Conservation (phyloP, 37 sponge, comb jelly and placozoan genomes). For the Diacarnus erythraeanus region DNA sequence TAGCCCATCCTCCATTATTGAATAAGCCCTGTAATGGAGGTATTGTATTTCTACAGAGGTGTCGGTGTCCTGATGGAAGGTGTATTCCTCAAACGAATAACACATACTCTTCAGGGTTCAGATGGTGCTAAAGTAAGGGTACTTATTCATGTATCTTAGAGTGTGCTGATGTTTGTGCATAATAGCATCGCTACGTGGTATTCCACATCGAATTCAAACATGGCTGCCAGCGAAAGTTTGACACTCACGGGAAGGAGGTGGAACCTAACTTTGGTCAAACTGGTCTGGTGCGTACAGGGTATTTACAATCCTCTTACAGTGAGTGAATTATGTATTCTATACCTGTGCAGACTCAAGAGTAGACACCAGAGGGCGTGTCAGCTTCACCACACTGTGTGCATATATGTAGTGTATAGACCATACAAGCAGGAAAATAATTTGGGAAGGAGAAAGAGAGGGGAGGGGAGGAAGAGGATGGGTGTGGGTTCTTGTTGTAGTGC, state of each 20-base stretch:
- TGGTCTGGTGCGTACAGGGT: conserved; percentile 61
- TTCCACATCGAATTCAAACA: conserved; percentile 61
- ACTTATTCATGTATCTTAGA: too few relatives aligned
- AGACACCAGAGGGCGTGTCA: too few relatives aligned
- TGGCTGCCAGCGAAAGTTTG: conserved; percentile 66
- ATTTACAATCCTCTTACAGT: conserved; percentile 82
- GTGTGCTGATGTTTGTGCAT: neutral
- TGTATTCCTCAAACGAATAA: conserved; percentile 47
- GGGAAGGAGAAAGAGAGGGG: too few relatives aligned
- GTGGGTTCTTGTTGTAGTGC: too few relatives aligned
- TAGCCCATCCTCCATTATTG: neutral
- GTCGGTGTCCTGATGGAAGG: conserved; percentile 77
- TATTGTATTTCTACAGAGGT: conserved; percentile 29
- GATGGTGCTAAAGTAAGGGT: conserved; percentile 48
- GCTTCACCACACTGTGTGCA: too few relatives aligned
- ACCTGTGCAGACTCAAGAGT: too few relatives aligned
- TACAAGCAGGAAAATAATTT: too few relatives aligned
- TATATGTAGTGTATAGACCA: too few relatives aligned
- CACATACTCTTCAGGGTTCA: conserved; percentile 52
- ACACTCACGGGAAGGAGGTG: conserved; percentile 57
- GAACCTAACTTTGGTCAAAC: conserved; percentile 81
- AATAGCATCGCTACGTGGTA: conserved; percentile 55
- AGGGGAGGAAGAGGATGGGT: neutral
- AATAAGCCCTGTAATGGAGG: neutral
- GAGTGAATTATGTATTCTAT: too few relatives aligned